Evolutionary conservation across 2,797 vertebrate species (phyloP).

Genomic region (Emydoidea blandingii): DNA sequence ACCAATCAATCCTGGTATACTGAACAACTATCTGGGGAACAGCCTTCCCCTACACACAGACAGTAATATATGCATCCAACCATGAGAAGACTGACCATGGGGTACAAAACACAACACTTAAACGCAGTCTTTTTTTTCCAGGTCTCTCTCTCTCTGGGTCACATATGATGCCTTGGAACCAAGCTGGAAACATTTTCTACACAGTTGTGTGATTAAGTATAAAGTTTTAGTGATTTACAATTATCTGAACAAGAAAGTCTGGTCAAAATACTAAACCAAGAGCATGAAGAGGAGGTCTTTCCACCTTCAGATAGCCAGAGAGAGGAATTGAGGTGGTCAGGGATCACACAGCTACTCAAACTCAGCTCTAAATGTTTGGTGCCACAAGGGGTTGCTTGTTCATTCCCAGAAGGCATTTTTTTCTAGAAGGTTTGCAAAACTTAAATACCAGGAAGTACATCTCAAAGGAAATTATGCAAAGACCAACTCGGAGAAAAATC

Average conservation of each 20-base stretch:
- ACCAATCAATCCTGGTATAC: background rate
- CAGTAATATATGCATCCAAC: background rate
- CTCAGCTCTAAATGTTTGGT: background rate
- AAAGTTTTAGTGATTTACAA: background rate
- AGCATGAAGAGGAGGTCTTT: background rate
- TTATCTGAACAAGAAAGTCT: background rate
- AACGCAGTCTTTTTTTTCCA: background rate
- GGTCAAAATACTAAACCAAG: background rate
- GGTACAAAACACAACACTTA: background rate
- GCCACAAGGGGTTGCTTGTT: background rate
- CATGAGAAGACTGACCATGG: background rate
- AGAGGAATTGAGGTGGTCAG: background rate
- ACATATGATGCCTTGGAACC: background rate
- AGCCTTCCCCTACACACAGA: background rate
- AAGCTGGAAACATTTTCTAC: background rate
- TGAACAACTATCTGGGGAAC: background rate
- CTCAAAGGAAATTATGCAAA: background rate
- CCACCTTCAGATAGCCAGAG: background rate
- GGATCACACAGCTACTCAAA: background rate
- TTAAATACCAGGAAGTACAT: background rate
- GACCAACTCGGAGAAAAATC: background rate
- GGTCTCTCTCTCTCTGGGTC: background rate
- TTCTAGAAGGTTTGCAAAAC: rapidly evolving
- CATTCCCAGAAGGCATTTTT: background rate
- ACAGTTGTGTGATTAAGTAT: background rate